Evolutionary conservation across 2,888 invertebrate species (phyloP), one percentile per base, ranked within the genome.

Genomic region (Melipona bicolor): DNA sequence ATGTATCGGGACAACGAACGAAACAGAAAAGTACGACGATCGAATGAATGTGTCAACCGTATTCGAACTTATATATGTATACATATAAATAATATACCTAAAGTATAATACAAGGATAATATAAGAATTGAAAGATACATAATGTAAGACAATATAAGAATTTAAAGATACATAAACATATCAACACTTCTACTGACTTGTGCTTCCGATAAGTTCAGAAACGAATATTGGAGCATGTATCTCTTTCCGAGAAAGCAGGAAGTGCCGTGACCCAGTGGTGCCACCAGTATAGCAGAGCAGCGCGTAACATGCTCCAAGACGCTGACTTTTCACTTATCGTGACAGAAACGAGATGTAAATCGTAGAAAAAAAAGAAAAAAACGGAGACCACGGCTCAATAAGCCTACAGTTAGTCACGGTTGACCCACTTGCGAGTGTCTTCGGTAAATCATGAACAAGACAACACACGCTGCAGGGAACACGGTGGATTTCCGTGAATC

Each of bases 401-500:
- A 84, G 81, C 77, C 69, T 69, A 81, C 79, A 82, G 83, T 88
- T 87, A 82, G 87, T 90, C 89, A 90, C 85, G 90, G 82, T 79
- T 84, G 90, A 87, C 89, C 90, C 68, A 90, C 85, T 90, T 89
- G 77, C 78, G 61, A 68, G 71, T 76, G 83, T 85, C 85, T 84
- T 78, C 90, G 70, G 85, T 88, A 89, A 90, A 89, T 89, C 90
- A 90, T 82, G 83, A 72, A 69, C 43, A 69, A 43, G 74, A 65
- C 52, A 72, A 54, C 80, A 77, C 83, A 72, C 77, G 77, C 67
- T 64, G 64, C 69, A 49, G 50, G 59, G 65, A 70, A 69, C 76
- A 71, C 80, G 68, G 52, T 81, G 84, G 84, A 90, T 90, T 90
- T 89, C 89, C 89, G 89, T 89, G 89, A 89, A 89, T 89, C 87